A percentile compares a stretch with the other conserved stretches of the same genome.
Evolutionary conservation across 2,797 vertebrate genomes (phyloP).

Genomic region (Microctenopoma stevenorrisi): DNA sequence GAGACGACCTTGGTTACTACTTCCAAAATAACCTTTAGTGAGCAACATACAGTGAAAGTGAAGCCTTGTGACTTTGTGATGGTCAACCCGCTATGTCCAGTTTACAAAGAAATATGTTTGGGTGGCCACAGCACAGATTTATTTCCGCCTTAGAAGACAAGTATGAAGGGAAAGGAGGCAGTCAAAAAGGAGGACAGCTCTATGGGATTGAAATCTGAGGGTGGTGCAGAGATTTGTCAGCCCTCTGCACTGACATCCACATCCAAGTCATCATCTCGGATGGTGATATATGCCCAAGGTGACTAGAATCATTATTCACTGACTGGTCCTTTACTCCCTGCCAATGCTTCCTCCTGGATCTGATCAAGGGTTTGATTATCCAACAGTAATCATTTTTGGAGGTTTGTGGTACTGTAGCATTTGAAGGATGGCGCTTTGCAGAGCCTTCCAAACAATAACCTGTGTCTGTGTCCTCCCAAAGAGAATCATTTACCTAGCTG

Average conservation of each 20-base stretch:
- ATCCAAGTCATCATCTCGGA: constrained; percentile 70
- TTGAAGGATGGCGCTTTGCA: constrained; percentile 60
- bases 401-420: constrained; percentile 52
- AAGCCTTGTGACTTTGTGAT: constrained; percentile 19
- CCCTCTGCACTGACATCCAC: constrained; percentile 59
- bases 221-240: constrained; percentile 72
- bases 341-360: constrained; percentile 54
- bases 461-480: constrained; percentile 46
- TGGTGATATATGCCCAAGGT: constrained; percentile 79
- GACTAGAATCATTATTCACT: constrained; percentile 76
- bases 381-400: constrained; percentile 67
- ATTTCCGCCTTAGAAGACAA: constrained; percentile 56
- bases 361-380: constrained; percentile 69
- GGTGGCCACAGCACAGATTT: constrained; percentile 41
- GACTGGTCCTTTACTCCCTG: constrained; percentile 34
- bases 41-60: neutral
- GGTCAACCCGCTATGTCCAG: constrained; percentile 36
- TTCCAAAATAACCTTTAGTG: constrained; percentile 13
- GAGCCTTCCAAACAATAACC: constrained; percentile 70
- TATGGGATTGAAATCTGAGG: constrained; percentile 50
- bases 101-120: constrained; percentile 49
- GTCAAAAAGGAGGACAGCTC: neutral
- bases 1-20: constrained; percentile 54
- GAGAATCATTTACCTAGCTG: constrained; percentile 54
- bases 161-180: constrained; percentile 28